phyloP scores from a whole-genome alignment of 2,113 vertebrate genomes.

The Brachypteracias leptosomus region DNA sequence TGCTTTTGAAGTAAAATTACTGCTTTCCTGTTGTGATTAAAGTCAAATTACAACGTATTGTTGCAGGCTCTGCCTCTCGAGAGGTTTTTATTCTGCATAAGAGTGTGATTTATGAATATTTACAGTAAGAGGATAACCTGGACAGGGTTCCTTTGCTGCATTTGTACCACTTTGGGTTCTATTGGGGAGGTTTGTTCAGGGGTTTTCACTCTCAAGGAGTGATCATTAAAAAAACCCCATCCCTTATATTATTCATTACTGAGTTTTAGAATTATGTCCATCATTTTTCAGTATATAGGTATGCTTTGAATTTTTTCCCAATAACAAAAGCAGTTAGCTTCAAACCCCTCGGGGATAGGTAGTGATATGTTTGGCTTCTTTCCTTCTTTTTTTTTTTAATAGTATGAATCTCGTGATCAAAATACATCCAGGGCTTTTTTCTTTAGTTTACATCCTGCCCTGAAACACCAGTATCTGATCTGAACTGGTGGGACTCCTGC shows the following conservation, averaged over 20 bases:
- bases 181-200: rapidly evolving
- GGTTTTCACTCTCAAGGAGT: not conserved
- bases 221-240: not conserved
- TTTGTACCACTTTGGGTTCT: not conserved
- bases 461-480: not conserved
- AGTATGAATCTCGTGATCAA: not conserved
- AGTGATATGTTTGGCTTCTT: not conserved
- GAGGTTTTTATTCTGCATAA: not conserved
- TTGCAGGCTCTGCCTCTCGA: not conserved
- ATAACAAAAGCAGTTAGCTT: not conserved
- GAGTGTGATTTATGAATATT: not conserved
- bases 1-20: not conserved
- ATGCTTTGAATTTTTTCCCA: not conserved
- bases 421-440: not conserved
- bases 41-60: not conserved
- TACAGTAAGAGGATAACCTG: not conserved
- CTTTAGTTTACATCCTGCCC: constrained; percentile 9
- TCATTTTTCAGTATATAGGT: not conserved
- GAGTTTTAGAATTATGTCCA: not conserved
- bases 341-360: not conserved
- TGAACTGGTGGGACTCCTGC: not conserved
- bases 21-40: not conserved
- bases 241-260: too few relatives aligned
- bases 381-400: not conserved
- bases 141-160: not conserved